A percentile compares a stretch with the other conserved stretches of the same genome.
Conservation (phyloP, 2,113 vertebrate species). For the Heptranchias perlo region DNA sequence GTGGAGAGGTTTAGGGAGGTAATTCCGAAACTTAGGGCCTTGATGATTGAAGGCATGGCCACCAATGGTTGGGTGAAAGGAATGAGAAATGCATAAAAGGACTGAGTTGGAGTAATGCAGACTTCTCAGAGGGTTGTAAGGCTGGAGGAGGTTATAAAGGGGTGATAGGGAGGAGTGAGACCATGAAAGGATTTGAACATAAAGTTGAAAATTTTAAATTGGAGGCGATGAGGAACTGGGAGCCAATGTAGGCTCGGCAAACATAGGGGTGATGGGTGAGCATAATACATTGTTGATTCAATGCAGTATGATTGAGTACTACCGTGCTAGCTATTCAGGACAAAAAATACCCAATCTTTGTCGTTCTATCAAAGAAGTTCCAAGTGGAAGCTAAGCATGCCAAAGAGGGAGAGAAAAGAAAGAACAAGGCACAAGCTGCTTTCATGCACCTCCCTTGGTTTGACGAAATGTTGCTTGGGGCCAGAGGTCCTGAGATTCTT, state of each 20-base stretch:
- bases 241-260: too few species aligned
- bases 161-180: not conserved
- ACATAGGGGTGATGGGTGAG: too few species aligned
- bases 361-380: too few species aligned
- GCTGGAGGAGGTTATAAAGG: not conserved
- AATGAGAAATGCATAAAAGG: not conserved
- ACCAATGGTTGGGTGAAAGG: not conserved
- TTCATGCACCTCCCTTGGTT: not conserved
- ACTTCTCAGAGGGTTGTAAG: not conserved
- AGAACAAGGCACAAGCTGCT: too few species aligned
- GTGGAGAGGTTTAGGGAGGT: not conserved
- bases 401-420: too few species aligned
- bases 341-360: too few species aligned
- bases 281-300: not conserved
- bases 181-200: too few species aligned
- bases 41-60: not conserved
- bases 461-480: not conserved
- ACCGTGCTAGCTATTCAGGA: too few species aligned
- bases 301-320: not conserved
- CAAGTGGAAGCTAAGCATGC: too few species aligned
- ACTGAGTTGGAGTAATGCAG: not conserved
- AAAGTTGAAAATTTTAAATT: not conserved
- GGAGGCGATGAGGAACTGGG: not conserved
- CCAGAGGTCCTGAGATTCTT: not conserved
- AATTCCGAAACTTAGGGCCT: not conserved